Conservation (phyloP, 2,113 vertebrate species). For the Grantiella picta region DNA sequence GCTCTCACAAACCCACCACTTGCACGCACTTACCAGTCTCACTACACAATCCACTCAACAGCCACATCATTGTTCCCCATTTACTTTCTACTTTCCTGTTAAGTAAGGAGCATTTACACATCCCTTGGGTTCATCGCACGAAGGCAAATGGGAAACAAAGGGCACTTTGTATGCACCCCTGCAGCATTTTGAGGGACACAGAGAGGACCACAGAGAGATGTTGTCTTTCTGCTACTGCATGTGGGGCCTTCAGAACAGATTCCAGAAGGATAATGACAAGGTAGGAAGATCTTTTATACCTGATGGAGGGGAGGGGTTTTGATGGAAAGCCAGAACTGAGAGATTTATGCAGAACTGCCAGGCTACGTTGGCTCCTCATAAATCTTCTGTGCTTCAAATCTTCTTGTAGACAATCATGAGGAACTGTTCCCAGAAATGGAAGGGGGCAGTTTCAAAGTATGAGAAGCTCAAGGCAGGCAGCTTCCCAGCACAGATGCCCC, state of each 20-base stretch:
- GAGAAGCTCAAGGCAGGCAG: neutral
- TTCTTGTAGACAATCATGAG: rapidly evolving
- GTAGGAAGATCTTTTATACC: neutral
- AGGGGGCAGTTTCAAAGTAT: neutral
- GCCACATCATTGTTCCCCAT: neutral
- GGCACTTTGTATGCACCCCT: neutral
- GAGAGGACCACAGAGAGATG: too few species aligned
- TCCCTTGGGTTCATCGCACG: too few species aligned
- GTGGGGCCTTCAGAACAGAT: neutral
- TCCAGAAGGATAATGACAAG: neutral
- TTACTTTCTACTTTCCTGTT: neutral
- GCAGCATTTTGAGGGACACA: neutral
- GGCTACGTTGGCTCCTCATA: neutral
- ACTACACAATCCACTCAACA: neutral
- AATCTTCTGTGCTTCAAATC: neutral
- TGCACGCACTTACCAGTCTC: neutral
- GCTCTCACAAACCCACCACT: neutral
- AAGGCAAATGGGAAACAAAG: neutral
- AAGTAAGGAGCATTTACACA: neutral
- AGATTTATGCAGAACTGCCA: neutral
- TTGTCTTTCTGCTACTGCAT: neutral
- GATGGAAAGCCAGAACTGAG: neutral
- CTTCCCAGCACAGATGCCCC: neutral
- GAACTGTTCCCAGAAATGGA: neutral
- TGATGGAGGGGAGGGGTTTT: neutral